These are phyloP conservation scores for Aurelia aurita complex sp. Pacific DNA, from an alignment of 30 jellyfish, hydroid and myxozoan species.

Conservation along the genomic window DNA sequence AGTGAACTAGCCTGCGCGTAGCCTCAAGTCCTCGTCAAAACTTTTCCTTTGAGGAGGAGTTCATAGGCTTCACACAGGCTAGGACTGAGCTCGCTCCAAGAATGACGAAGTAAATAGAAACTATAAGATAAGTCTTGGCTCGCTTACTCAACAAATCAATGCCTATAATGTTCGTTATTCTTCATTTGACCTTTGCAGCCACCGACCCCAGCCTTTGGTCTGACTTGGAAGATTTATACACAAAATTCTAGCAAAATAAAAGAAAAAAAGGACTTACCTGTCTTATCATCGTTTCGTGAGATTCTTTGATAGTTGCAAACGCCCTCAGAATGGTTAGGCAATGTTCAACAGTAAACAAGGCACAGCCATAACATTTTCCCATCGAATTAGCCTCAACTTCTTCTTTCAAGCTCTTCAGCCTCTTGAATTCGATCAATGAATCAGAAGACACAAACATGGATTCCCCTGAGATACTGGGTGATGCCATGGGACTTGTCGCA, in stretches of 20 bases:
- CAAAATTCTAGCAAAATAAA: background rate
- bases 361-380: slow-evolving; percentile 94
- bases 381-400: slow-evolving; percentile 33
- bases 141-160: too few species aligned
- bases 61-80: too few species aligned
- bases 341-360: slow-evolving; percentile 79
- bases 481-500: slow-evolving; percentile 75
- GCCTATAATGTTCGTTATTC: too few species aligned
- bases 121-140: too few species aligned
- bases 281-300: slow-evolving; percentile 71
- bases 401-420: slow-evolving; percentile 7
- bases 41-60: too few species aligned
- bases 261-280: slow-evolving; percentile 64
- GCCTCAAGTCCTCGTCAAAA: too few species aligned
- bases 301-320: slow-evolving; percentile 62
- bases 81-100: too few species aligned
- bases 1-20: too few species aligned
- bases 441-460: slow-evolving; percentile 9
- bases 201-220: too few species aligned
- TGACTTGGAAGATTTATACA: too few species aligned
- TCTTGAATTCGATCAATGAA: background rate
- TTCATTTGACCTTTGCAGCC: too few species aligned
- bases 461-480: slow-evolving; percentile 56
- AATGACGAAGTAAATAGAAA: too few species aligned
- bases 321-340: slow-evolving; percentile 90